phyloP scores from a whole-genome alignment of 2,888 invertebrate genomes.

The Exocentrus adspersus region DNA sequence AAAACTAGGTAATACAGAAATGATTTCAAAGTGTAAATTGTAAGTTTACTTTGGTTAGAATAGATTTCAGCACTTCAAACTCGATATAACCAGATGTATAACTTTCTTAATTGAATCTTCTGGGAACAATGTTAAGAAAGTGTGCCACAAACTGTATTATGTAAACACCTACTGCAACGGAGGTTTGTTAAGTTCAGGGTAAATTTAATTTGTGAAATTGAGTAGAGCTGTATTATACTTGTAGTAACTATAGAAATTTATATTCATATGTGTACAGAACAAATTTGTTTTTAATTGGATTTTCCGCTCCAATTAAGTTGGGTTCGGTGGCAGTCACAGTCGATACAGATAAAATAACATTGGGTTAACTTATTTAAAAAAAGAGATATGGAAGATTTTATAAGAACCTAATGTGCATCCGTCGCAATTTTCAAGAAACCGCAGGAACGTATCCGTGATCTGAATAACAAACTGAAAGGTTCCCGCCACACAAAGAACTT shows the following conservation, averaged over 20 bases:
- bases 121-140: constrained; percentile 1
- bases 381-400: no score
- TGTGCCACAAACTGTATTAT: constrained; percentile 4
- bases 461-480: constrained; percentile 4
- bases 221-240: constrained; percentile 9
- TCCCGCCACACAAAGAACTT: not conserved
- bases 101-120: constrained; percentile 1
- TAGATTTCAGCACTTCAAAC: not conserved
- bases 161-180: constrained; percentile 10
- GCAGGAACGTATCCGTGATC: not conserved
- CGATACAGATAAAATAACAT: no score
- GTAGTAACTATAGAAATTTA: not conserved
- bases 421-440: not conserved
- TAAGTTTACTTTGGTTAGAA: no score
- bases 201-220: constrained; percentile 6
- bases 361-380: no score
- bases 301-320: no score
- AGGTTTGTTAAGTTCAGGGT: constrained; percentile 9
- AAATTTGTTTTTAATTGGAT: no score
- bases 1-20: no score
- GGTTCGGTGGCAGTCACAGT: no score
- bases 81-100: not conserved
- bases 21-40: no score
- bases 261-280: no score
- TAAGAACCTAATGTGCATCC: not conserved